Conservation (phyloP, 2,113 vertebrate genomes). For the Microcebus griseorufus region DNA sequence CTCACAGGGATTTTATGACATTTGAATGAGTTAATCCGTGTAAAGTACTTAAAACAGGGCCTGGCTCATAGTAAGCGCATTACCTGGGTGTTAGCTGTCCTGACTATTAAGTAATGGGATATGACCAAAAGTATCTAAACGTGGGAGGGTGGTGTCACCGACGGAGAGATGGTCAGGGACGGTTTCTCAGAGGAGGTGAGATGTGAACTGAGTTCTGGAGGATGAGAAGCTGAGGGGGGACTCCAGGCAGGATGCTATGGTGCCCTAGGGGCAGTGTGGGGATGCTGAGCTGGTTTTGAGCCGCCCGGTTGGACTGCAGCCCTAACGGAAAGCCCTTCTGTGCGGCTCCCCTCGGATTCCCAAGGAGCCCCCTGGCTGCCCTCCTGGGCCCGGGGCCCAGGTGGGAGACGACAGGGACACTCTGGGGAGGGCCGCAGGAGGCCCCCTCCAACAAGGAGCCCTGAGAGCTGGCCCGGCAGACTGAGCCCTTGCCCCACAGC, state of each 20-base stretch:
- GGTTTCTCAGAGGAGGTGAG: neutral
- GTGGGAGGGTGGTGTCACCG: neutral
- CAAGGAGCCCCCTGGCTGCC: neutral
- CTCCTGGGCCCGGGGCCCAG: neutral
- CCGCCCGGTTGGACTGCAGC: rapidly evolving
- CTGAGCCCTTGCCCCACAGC: constrained; percentile 37
- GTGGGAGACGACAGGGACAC: neutral
- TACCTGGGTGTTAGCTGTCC: neutral
- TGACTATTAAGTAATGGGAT: neutral
- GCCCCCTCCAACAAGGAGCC: neutral
- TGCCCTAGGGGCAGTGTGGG: neutral
- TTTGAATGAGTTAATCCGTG: neutral
- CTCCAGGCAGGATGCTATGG: neutral
- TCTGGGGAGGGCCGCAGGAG: neutral
- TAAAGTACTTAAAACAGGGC: neutral
- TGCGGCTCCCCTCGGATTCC: neutral
- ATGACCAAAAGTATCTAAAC: neutral
- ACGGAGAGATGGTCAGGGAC: neutral
- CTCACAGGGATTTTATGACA: neutral
- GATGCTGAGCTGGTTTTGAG: neutral
- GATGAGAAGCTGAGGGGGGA: neutral
- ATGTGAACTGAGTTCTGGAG: neutral
- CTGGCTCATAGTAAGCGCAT: neutral
- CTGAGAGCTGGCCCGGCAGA: neutral
- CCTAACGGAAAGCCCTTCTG: neutral